Evolutionary conservation across 2,888 invertebrate genomes (phyloP), one percentile per base, ranked within the genome.

Genomic region (Galerucella pusilla): DNA sequence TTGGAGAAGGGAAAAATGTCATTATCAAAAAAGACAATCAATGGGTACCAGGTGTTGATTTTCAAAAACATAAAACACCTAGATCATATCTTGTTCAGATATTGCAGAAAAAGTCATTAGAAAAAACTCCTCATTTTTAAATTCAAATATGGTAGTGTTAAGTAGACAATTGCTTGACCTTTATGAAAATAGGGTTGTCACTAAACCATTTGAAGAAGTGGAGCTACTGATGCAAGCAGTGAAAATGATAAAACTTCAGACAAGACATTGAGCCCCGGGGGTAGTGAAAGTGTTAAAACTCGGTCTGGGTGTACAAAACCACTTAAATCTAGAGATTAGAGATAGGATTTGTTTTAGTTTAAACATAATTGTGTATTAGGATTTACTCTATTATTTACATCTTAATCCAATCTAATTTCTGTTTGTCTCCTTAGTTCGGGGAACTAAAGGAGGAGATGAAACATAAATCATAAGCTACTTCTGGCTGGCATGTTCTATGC

Each of bases 271-370:
- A 57, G 57, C 57, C n/a, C 57, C 14, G 16, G 14, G n/a, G 16
- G 57, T 57, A 57, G 16, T 16, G 3, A n/a, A 16, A 16, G n/a
- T 16, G 16, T 57, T 57, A 57, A 57, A 57, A 57, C 57, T 16
- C n/a, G 10, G 14, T 57, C 57, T 12, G 57, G 57, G n/a, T 14
- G n/a, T 57, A 57, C 57, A 57, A 46, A 46, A 46, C 46, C 11
- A 46, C 10, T 57, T 57, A 57, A n/a, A 57, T 57, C 11, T 57
- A 16, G n/a, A 16, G n/a, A 16, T 68, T 68, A 59, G 68, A 35
- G 63, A 20, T 54, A 59, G 59, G 3, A 16, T 57, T 57, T 16
- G 57, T 57, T 57, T n/a, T n/a, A 57, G n/a, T 57, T 57, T 57
- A 57, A 16, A 1, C 16, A 16, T 57, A 7, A 20, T 45, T 64